A percentile compares a stretch with the other conserved stretches of the same genome.
Evolutionary conservation across 2,888 invertebrate species (phyloP).

Genomic region (Cacoxenus indagator): DNA sequence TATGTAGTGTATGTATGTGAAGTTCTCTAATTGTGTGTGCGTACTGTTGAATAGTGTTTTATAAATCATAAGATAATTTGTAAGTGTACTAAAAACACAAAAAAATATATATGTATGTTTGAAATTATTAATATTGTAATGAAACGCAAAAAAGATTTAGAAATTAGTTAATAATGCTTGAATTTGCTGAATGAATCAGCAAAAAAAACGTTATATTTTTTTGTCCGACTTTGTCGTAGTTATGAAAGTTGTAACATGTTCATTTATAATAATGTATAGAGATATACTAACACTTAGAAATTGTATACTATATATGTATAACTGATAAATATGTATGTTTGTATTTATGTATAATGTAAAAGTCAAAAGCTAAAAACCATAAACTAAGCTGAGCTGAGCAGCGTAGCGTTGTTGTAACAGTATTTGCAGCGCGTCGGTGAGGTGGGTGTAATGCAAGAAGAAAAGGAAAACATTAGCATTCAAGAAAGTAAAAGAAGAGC

Average conservation of each 20-base stretch:
- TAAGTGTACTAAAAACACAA: not conserved
- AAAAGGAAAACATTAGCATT: not conserved
- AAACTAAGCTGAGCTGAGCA: constrained; percentile 6
- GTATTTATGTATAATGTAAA: not conserved
- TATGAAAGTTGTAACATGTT: not conserved
- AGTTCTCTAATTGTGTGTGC: not conserved
- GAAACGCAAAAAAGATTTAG: not conserved
- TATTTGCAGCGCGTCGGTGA: not conserved
- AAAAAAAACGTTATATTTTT: not conserved
- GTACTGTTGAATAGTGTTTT: not conserved
- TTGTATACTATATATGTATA: not conserved
- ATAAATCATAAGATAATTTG: not conserved
- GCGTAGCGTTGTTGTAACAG: not conserved
- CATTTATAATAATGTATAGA: not conserved
- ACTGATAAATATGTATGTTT: not conserved
- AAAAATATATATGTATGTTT: not conserved
- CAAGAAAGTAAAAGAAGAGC: no score
- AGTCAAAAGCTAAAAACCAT: constrained; percentile 24
- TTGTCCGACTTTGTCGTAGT: not conserved
- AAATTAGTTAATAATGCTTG: not conserved
- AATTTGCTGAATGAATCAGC: not conserved
- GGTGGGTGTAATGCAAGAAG: not conserved
- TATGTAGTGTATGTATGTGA: not conserved
- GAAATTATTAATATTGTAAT: not conserved
- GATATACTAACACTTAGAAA: not conserved